Base-by-base conservation (phyloP, 2,797 vertebrate genomes). In the Helicolenus hilgendorfi region DNA sequence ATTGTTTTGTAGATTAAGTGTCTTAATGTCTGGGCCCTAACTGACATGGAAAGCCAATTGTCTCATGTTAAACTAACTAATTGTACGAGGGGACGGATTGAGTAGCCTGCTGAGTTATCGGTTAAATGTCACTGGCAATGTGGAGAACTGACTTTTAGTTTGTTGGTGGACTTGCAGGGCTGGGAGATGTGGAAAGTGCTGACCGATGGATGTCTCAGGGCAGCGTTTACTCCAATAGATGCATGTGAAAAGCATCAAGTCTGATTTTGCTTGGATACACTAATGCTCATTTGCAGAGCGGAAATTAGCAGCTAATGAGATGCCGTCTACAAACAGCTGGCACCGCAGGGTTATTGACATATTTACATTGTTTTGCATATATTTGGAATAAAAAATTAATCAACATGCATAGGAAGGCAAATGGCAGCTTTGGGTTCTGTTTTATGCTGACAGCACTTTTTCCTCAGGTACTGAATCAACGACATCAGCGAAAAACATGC, bases 371-470 rank as follows among this genome's bases (percentile, higher is more conserved):
- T 71, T 90, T 80, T 53, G 38, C 70, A 72, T 69, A 58, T 14
- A 70, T 77, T 81, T 70, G 73, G 62, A 22, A 36, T 70, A 33
- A 14, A 76, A 24, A 63, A 20, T 11, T 1, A 31, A 35, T 76
- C 31, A 45, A 11, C 24, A 11, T 67, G 49, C 73, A 60, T 45
- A 45, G 24, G 41, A 70, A 81, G 72, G 7, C 1, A 4, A 59
- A 29, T 56, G 3, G 74, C 67, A 77, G 38, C 49, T 77, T 5
- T 10, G 9, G 56, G 60, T 75, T 62, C 20, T 29, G 41, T 70
- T 78, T 84, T 7, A 27, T 81, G 76, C 89, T 73, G 82, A 77
- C 80, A 49, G 73, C 64, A 29, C 31, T 35, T 70, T 58, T 67
- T 75, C n/a, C 20, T 72, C 35, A 58, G 72, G 58, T 84, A 8